phyloP scores from a whole-genome alignment of 2,888 invertebrate species.

The Phania funesta region DNA sequence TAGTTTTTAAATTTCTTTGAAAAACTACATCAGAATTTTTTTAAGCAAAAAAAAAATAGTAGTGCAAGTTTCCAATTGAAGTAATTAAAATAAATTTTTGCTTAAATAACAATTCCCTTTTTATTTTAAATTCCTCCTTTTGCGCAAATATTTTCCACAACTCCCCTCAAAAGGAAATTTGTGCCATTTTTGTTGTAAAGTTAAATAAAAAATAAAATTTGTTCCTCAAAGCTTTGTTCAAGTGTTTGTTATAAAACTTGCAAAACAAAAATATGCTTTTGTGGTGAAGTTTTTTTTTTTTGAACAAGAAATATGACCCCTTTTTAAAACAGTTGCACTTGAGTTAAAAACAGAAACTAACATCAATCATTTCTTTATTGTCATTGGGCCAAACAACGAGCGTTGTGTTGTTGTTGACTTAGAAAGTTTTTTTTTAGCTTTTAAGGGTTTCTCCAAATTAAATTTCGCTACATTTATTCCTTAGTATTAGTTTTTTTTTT shows the following conservation, averaged over 20 bases:
- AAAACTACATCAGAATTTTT: not conserved
- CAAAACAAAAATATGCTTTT: not conserved
- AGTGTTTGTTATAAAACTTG: not conserved
- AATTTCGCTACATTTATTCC: not conserved
- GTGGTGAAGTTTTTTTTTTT: not conserved
- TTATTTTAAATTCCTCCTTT: not conserved
- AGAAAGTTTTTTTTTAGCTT: too few species aligned
- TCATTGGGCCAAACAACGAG: not conserved
- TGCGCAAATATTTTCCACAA: not conserved
- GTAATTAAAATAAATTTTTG: not conserved
- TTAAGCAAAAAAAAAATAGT: too few species aligned
- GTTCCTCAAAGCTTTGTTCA: not conserved
- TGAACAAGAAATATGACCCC: conserved; percentile 23
- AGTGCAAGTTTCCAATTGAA: too few species aligned
- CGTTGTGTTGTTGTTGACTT: not conserved
- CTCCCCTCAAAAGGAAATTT: not conserved
- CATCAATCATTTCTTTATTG: conserved; percentile 59
- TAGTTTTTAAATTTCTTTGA: too few species aligned
- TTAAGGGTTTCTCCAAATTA: not conserved
- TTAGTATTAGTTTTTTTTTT: too few species aligned
- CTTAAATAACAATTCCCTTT: not conserved
- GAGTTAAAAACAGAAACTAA: not conserved
- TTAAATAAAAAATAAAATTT: too few species aligned
- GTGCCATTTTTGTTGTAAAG: not conserved
- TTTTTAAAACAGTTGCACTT: conserved; percentile 4